phyloP scores from a whole-genome alignment of 37 sponge, comb jelly and placozoan genomes.

The Spongia lamella region DNA sequence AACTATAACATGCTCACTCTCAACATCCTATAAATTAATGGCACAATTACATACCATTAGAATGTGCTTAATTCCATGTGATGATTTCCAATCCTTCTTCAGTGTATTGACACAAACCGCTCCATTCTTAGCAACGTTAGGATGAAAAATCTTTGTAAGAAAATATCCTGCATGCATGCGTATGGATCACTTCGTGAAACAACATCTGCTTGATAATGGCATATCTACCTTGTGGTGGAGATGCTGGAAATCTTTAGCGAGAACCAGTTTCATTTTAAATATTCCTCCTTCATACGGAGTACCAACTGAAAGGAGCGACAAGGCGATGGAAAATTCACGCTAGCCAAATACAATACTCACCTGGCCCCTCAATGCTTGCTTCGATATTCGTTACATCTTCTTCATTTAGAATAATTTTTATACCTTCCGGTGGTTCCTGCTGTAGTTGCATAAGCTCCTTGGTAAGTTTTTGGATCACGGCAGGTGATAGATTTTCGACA shows the following conservation, averaged over 20 bases:
- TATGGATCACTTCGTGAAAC: too few relatives aligned
- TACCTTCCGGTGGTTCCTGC: slow-evolving; percentile 81
- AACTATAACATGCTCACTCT: too few relatives aligned
- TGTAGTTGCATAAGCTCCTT: slow-evolving; percentile 71
- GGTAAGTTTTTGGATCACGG: slow-evolving; percentile 58
- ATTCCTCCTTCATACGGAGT: slow-evolving; percentile 92
- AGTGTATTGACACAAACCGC: slow-evolving; percentile 99
- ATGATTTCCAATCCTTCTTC: slow-evolving; percentile 96
- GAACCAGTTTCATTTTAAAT: slow-evolving; percentile 89
- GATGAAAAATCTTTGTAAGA: slow-evolving; percentile 96
- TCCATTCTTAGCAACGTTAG: slow-evolving; percentile 94
- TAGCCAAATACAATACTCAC: slow-evolving; percentile 19
- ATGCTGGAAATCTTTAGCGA: slow-evolving; percentile 91
- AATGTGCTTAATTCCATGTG: slow-evolving; percentile 78
- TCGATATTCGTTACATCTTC: slow-evolving; percentile 86
- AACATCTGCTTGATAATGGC: too few relatives aligned
- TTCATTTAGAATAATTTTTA: slow-evolving; percentile 82
- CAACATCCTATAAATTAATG: too few relatives aligned
- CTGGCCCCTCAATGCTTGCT: slow-evolving; percentile 90
- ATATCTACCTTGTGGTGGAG: slow-evolving; percentile 89
- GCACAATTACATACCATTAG: too few relatives aligned
- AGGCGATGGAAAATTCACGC: neutral
- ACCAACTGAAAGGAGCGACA: slow-evolving; percentile 48
- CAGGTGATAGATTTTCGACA: slow-evolving; percentile 86
- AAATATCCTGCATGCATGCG: slow-evolving; percentile 71